Evolutionary conservation across 2,113 vertebrate species (phyloP).

Genomic region (Colistium nudipinnis): DNA sequence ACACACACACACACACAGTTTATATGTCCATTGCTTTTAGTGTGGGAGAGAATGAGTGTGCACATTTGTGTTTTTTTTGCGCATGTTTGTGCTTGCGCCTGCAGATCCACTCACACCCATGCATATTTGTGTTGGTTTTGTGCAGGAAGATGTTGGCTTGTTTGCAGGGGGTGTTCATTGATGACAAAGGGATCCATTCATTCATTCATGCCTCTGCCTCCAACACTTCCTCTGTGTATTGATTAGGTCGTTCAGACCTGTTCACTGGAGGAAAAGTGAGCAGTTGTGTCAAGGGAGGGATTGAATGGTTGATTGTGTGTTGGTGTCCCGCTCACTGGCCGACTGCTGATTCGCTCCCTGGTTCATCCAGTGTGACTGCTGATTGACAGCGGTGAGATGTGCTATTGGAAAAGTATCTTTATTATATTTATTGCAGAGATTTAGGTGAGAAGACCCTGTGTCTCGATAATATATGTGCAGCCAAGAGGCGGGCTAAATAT

Average conservation of each 20-base stretch:
- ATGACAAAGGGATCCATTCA: slow-evolving; percentile 3
- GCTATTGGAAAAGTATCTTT: too few species aligned
- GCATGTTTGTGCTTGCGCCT: slow-evolving; percentile 6
- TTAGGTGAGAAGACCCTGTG: too few species aligned
- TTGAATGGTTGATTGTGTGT: not conserved
- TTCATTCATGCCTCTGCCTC: slow-evolving; percentile 8
- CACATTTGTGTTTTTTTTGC: not conserved
- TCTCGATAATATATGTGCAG: too few species aligned
- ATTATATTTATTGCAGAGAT: too few species aligned
- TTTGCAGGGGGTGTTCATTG: not conserved
- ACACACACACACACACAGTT: not conserved
- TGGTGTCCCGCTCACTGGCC: not conserved
- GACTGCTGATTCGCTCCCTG: too few species aligned
- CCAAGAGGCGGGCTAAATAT: too few species aligned
- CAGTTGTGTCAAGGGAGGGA: not conserved
- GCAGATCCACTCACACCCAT: not conserved
- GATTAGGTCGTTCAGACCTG: slow-evolving; percentile 5
- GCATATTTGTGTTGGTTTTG: slow-evolving; percentile 3
- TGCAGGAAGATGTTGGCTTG: not conserved
- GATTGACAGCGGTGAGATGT: not conserved
- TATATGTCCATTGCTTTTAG: not conserved
- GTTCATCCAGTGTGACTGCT: not conserved
- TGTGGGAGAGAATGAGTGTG: not conserved
- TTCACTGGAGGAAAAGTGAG: slow-evolving; percentile 9
- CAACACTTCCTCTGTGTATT: slow-evolving; percentile 25